phyloP scores from a whole-genome alignment of 2,888 invertebrate genomes.

The Acrobasis repandana region DNA sequence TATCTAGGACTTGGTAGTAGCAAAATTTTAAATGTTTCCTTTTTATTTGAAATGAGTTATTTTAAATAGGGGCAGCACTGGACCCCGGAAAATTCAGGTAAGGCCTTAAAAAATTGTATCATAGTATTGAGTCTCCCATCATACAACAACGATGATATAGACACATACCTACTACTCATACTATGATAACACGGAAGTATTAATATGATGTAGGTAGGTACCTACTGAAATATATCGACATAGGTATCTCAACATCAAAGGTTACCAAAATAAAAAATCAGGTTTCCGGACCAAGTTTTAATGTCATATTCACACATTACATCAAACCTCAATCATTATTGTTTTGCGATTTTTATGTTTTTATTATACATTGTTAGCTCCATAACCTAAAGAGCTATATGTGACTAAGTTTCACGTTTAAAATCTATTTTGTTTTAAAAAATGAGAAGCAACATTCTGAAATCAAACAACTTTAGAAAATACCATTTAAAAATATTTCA shows the following conservation, averaged over 20 bases:
- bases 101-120: too few species aligned
- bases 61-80: too few species aligned
- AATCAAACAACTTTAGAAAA: conserved; percentile 65
- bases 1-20: too few species aligned
- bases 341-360: conserved; percentile 76
- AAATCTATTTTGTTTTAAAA: conserved; percentile 55
- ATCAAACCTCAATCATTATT: conserved; percentile 67
- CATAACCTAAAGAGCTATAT: conserved; percentile 63
- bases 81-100: too few species aligned
- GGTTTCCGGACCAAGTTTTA: conserved; percentile 67
- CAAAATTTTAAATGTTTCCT: too few species aligned
- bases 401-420: conserved; percentile 67
- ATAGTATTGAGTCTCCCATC: too few species aligned
- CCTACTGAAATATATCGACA: neutral
- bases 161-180: too few species aligned
- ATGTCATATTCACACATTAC: conserved; percentile 58
- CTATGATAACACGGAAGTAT: neutral
- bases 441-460: conserved; percentile 59
- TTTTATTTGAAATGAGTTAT: too few species aligned
- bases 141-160: too few species aligned
- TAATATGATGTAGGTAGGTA: neutral
- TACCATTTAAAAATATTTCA: conserved; percentile 63
- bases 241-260: neutral
- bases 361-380: conserved; percentile 76
- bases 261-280: conserved; percentile 52